Conservation (phyloP, 2,888 invertebrate genomes). For the Molorchus minor region DNA sequence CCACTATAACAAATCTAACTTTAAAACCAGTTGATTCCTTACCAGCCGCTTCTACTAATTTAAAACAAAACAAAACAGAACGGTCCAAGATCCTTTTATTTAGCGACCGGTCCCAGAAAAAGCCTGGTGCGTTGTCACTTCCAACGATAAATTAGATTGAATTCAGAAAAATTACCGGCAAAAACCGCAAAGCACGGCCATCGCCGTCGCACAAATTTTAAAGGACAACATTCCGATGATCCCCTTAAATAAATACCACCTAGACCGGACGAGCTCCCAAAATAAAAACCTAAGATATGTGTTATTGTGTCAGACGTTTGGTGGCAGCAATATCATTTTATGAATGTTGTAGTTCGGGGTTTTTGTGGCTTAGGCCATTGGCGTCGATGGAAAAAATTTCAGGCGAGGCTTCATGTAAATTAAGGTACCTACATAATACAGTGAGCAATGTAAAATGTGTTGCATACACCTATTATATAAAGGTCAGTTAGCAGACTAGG, state of each 20-base stretch:
- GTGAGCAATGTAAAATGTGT: too few relatives aligned
- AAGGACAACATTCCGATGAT: constrained; percentile 51
- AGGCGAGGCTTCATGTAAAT: neutral
- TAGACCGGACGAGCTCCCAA: constrained; percentile 38
- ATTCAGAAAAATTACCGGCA: constrained; percentile 42
- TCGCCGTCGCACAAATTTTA: constrained; percentile 51
- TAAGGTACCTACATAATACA: too few relatives aligned
- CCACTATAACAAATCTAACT: too few relatives aligned
- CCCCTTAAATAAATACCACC: constrained; percentile 51
- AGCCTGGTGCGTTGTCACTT: constrained; percentile 34
- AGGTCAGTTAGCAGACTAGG: too few relatives aligned
- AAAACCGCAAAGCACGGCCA: constrained; percentile 41
- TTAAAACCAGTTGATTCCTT: too few relatives aligned
- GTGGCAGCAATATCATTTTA: constrained; percentile 49
- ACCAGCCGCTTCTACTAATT: too few relatives aligned
- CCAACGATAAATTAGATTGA: constrained; percentile 43
- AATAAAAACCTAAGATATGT: constrained; percentile 50
- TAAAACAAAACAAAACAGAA: too few relatives aligned
- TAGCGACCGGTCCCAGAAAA: constrained; percentile 5
- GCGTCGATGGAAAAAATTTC: constrained; percentile 18
- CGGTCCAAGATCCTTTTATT: neutral
- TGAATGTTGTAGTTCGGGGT: constrained; percentile 45
- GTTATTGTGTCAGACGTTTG: constrained; percentile 54
- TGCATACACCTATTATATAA: too few relatives aligned
- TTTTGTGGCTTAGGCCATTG: constrained; percentile 30